Conservation (phyloP, 1,140 invertebrate genomes). For the Pantala flavescens region DNA sequence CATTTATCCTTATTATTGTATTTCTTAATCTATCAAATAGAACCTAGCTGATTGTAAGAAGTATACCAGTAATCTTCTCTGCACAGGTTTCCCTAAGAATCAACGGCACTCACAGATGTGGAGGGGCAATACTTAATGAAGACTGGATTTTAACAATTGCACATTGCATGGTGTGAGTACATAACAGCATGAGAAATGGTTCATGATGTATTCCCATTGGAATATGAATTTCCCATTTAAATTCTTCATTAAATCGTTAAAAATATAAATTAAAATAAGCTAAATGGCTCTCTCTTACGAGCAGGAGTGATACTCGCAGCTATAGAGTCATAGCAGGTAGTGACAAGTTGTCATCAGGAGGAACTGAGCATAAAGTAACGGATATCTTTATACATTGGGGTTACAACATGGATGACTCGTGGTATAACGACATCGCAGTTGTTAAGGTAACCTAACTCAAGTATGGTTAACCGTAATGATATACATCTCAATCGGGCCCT, state of each 20-base stretch:
- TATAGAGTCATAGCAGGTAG: not conserved
- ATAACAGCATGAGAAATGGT: not conserved
- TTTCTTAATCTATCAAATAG: too few relatives aligned
- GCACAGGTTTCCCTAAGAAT: not conserved
- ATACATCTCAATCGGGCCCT: too few relatives aligned
- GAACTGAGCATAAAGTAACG: not conserved
- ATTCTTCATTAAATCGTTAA: not conserved
- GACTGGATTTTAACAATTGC: not conserved
- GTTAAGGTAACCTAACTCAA: not conserved
- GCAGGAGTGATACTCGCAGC: not conserved
- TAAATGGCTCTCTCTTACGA: not conserved
- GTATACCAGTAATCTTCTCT: too few relatives aligned
- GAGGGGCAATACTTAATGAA: not conserved
- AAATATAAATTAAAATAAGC: not conserved
- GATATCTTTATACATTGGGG: conserved; percentile 1
- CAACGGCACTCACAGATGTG: not conserved
- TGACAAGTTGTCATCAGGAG: not conserved
- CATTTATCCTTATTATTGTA: too few relatives aligned
- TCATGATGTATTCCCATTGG: not conserved
- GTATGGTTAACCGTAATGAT: not conserved
- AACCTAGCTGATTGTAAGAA: too few relatives aligned
- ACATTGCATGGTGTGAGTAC: not conserved
- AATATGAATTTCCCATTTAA: not conserved
- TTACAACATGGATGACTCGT: conserved; percentile 14
- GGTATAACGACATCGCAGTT: not conserved